Percentiles rank a stretch among this genome's conserved stretches.
These are phyloP conservation scores for Vidua chalybeata DNA, from an alignment of 2,113 vertebrate species.

Conservation along the genomic window DNA sequence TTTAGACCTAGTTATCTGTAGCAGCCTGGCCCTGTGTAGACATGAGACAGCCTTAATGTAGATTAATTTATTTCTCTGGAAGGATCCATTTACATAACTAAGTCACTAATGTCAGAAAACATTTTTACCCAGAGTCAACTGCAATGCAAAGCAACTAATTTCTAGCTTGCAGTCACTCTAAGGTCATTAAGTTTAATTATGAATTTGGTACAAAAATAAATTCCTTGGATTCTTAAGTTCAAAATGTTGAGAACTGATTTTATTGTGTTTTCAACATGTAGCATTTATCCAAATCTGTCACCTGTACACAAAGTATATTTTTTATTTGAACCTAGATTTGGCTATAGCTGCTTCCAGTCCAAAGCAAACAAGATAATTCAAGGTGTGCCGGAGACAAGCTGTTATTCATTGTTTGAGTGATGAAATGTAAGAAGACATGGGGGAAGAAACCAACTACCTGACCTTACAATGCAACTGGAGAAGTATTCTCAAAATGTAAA, in stretches of 20 bases:
- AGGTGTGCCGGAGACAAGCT: not conserved
- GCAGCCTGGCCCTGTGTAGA: not conserved
- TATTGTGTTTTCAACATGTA: not conserved
- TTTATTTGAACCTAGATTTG: not conserved
- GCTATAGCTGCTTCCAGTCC: not conserved
- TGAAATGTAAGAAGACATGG: not conserved
- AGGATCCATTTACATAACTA: not conserved
- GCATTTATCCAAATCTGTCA: not conserved
- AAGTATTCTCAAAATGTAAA: not conserved
- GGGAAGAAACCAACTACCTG: not conserved
- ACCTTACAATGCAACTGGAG: not conserved
- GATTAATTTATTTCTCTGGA: not conserved
- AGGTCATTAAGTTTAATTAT: slow-evolving; percentile 53
- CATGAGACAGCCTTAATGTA: not conserved
- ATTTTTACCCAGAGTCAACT: not conserved
- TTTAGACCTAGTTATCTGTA: not conserved
- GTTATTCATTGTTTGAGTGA: not conserved
- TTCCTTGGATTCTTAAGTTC: slow-evolving; percentile 5
- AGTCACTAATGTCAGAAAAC: not conserved
- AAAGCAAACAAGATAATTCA: not conserved
- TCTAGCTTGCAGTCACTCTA: slow-evolving; percentile 20
- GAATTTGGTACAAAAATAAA: slow-evolving; percentile 17
- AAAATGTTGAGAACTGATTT: slow-evolving; percentile 6
- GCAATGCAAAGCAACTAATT: slow-evolving; percentile 8
- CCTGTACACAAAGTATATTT: not conserved